These are phyloP conservation scores for Glyptemys insculpta DNA, from an alignment of 2,797 vertebrate species.

Conservation along the genomic window DNA sequence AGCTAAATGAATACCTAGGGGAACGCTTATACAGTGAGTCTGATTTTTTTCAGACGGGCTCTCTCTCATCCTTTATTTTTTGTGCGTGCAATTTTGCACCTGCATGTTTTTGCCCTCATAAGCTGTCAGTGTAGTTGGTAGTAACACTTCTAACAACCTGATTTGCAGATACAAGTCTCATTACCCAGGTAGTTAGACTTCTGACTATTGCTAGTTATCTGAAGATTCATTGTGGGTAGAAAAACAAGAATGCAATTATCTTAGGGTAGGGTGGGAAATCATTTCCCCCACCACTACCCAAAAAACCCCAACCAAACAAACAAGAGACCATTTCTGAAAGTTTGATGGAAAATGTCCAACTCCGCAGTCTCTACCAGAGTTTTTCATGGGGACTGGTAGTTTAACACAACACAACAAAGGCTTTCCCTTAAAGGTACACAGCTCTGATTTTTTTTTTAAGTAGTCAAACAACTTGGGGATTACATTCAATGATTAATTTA, in stretches of 20 bases:
- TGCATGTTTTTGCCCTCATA: conserved; percentile 11
- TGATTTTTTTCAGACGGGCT: background rate
- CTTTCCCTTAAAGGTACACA: conserved; percentile 1
- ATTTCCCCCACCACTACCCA: conserved; percentile 19
- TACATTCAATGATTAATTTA: conserved; percentile 64
- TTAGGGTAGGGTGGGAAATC: background rate
- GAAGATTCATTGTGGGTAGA: conserved; percentile 57
- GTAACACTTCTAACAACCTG: conserved; percentile 5
- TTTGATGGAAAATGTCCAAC: background rate
- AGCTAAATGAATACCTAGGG: no score
- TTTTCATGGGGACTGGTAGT: background rate
- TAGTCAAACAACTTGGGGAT: conserved; percentile 35
- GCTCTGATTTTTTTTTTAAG: background rate
- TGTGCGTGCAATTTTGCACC: background rate
- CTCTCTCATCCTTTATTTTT: background rate
- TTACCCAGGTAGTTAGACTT: conserved; percentile 36
- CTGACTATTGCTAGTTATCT: conserved; percentile 47
- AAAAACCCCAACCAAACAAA: conserved; percentile 9
- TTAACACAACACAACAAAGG: background rate
- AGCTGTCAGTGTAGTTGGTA: background rate
- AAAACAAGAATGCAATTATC: conserved; percentile 48
- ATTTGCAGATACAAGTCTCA: conserved; percentile 51
- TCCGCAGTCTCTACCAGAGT: background rate
- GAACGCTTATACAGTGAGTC: background rate
- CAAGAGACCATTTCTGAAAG: background rate